Evolutionary conservation across 2,888 invertebrate species (phyloP), one percentile per base, ranked within the genome.

Genomic region (Chloroclysta siterata): DNA sequence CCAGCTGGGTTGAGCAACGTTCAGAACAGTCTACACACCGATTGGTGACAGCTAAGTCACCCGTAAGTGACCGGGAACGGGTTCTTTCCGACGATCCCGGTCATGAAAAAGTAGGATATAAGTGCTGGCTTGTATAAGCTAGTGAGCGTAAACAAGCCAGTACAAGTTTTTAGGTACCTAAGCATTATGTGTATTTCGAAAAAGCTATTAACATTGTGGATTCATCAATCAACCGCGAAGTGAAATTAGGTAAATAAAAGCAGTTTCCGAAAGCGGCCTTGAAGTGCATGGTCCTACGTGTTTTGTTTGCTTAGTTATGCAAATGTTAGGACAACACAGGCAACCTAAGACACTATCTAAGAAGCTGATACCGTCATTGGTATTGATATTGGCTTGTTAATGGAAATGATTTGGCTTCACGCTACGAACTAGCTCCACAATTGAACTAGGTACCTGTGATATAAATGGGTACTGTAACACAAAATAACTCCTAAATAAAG

Each of bases 251-350:
- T 46, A 46, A 60, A 58, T 64, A 60, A 62, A 60, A 64, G 51
- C 53, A 52, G 48, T 60, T 62, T 63, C 50, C 54, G 68, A 65
- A 71, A 67, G 56, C 46, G 29, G 60, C 68, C 72, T 69, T 64
- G 68, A 63, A 66, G 58, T 66, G 66, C 66, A 69, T 59, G 60
- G 52, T 58, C 63, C 65, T 71, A 66, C 59, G 28, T 33, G 52
- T 41, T 53, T 53, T 55, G 57, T 68, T 70, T 66, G 64, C 59
- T 50, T 65, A 60, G 68, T 63, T 69, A 68, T 69, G 69, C 62
- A 63, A 71, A 71, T 68, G 63, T 66, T 62, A 65, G 71, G 66
- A 67, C 55, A 53, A 62, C 53, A 11, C 36, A 11, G 55, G 17
- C 46, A 46, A 17, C 46, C 17, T 17, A 46, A 10, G 17, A 46